A percentile compares a stretch with the other conserved stretches of the same genome.
phyloP scores from a whole-genome alignment of 2,797 vertebrate species.

The Podargus strigoides region DNA sequence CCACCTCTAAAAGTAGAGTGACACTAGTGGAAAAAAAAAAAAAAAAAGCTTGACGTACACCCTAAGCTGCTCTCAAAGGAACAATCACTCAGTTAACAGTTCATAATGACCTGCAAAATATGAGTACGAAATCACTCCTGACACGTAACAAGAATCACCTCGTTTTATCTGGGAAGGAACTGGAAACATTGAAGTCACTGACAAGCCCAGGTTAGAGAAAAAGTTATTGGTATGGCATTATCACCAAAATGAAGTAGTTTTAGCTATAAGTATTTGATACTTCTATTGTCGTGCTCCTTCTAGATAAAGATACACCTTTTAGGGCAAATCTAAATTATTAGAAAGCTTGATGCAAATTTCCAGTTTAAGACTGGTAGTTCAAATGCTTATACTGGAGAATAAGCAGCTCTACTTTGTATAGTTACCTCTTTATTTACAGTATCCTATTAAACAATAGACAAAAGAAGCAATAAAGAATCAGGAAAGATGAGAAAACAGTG shows the following conservation, averaged over 20 bases:
- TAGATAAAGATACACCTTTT: background rate
- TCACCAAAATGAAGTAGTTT: background rate
- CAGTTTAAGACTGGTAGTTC: background rate
- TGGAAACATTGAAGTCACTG: background rate
- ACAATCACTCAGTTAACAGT: background rate
- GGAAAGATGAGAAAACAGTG: background rate
- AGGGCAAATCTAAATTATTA: background rate
- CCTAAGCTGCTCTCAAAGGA: background rate
- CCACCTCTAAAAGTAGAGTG: slow-evolving; percentile 29
- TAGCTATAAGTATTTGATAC: background rate
- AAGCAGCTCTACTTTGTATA: background rate
- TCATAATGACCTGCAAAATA: slow-evolving; percentile 9
- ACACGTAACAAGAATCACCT: background rate
- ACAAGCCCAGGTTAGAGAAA: background rate
- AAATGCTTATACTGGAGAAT: background rate
- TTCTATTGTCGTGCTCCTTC: background rate
- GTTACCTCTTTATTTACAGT: background rate
- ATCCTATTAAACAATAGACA: background rate
- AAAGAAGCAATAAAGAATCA: background rate
- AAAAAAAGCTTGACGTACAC: background rate
- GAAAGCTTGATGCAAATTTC: background rate
- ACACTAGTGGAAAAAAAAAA: background rate
- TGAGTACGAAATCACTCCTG: background rate
- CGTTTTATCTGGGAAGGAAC: background rate
- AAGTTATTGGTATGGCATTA: background rate